These are phyloP conservation scores for Panulirus ornatus DNA, from an alignment of 1,140 invertebrate genomes.

Conservation along the genomic window DNA sequence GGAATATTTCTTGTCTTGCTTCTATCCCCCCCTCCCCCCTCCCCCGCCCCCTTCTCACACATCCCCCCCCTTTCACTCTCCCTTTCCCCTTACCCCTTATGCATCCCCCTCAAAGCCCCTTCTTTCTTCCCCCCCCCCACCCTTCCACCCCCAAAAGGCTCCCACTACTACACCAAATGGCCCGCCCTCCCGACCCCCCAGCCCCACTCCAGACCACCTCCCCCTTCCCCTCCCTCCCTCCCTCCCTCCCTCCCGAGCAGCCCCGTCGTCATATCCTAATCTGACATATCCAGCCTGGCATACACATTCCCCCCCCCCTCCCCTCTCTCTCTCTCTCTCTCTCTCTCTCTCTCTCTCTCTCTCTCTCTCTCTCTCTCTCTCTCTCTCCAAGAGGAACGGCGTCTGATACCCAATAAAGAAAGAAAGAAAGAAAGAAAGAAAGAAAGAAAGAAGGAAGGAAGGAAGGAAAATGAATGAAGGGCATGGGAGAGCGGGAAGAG, in stretches of 20 bases:
- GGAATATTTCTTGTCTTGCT: too few relatives aligned
- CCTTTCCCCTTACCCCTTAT: neutral
- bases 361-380: neutral
- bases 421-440: neutral
- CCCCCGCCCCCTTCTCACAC: neutral
- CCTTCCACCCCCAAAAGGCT: neutral
- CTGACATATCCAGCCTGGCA: too few relatives aligned
- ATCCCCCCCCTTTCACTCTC: neutral
- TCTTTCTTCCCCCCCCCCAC: neutral
- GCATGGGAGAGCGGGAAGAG: neutral
- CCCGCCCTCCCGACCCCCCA: too few relatives aligned
- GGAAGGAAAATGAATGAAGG: constrained; percentile 6
- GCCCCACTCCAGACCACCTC: too few relatives aligned
- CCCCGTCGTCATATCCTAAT: too few relatives aligned
- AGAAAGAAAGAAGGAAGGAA: neutral
- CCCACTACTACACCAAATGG: too few relatives aligned
- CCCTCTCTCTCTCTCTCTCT: neutral
- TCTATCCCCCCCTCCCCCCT: neutral
- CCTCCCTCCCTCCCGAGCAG: too few relatives aligned
- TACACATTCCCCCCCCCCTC: too few relatives aligned
- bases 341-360: constrained; percentile 2
- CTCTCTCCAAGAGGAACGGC: too few relatives aligned
- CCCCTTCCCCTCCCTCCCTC: too few relatives aligned
- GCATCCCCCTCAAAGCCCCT: neutral
- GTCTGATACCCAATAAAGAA: neutral